phyloP scores from a whole-genome alignment of 2,113 vertebrate genomes.

The Varanus salvator region DNA sequence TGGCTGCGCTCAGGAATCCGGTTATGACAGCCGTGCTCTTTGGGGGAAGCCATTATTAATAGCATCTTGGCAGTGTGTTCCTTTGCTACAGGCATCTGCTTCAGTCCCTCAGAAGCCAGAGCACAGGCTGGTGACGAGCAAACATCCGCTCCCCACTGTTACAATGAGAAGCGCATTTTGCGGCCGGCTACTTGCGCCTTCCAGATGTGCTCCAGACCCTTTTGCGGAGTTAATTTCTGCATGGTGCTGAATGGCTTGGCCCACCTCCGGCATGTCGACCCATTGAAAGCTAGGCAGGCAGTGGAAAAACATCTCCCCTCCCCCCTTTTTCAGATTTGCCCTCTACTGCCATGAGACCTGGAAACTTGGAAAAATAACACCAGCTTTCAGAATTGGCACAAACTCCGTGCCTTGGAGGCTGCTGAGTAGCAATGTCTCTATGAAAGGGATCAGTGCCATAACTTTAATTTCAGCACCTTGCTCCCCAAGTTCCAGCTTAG shows the following conservation, averaged over 20 bases:
- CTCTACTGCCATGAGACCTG: not conserved
- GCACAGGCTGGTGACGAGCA: not conserved
- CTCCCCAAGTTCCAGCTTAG: not conserved
- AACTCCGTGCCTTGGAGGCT: not conserved
- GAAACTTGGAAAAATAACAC: not conserved
- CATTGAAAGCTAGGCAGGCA: not conserved
- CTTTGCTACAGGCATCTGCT: not conserved
- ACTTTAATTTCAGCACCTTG: not conserved
- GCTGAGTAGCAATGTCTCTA: not conserved
- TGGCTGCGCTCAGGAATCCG: not conserved
- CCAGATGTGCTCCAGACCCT: not conserved
- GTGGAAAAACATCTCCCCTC: not conserved
- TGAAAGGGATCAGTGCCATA: not conserved
- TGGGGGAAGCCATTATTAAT: conserved; percentile 43
- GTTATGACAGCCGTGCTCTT: not conserved
- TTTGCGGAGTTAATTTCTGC: not conserved
- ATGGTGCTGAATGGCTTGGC: not conserved
- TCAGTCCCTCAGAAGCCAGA: not conserved
- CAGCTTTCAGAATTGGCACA: not conserved
- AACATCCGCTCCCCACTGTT: not conserved
- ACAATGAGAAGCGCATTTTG: not conserved
- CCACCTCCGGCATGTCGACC: not conserved
- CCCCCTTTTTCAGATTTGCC: not conserved
- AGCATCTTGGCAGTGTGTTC: conserved; percentile 13
- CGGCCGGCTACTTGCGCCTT: too few species aligned